Base-by-base conservation (phyloP, 2,113 vertebrate genomes). In the Percina caprodes region DNA sequence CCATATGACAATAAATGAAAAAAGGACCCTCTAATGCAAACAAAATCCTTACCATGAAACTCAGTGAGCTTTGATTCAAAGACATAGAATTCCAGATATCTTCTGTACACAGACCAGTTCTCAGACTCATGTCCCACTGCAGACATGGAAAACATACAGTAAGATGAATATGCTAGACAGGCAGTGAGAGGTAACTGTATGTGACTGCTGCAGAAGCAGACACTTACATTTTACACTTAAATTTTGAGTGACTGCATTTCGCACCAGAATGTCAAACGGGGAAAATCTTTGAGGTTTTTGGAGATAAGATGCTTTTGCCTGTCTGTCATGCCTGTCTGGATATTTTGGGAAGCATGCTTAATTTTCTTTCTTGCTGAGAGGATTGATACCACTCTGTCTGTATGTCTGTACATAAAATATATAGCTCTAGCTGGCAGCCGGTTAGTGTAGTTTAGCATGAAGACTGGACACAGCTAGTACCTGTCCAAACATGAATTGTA, bases 51-150 rank as follows among this genome's bases (percentile, higher is more conserved):
- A 99, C 98, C 98, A 3, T 99, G 98, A 94, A 99, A 99, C 92
- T 99, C 98, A 0, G 97, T 99, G 74, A 99, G 96, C 90, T 99
- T 99, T 42, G 98, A 99, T 77, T 99, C 98, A 46, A 99, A 96
- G 39, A 98, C 98, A 10, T 99, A 99, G 92, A 99, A 99, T 89
- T 99, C 98, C 90, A 99, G 93, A 49, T 99, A 99, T 93, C 96
- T 95, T 92, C 98, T 96, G 92, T 98, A 99, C 30, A 99, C 97
- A 78, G 97, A 98, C 97, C 98, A 99, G 86, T 96, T 95, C 88
- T 99, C 98, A 48, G 97, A 96, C 79, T 98, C 97, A 69, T 98
- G 97, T 4, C 97, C 97, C 86, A 99, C 97, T 99, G 85, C 33
- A 88, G 56, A 77, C 21, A 88, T 16, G 46, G 24, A 51, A 24